Conservation (phyloP, 2,888 invertebrate species). For the Ormyrus labotus region DNA sequence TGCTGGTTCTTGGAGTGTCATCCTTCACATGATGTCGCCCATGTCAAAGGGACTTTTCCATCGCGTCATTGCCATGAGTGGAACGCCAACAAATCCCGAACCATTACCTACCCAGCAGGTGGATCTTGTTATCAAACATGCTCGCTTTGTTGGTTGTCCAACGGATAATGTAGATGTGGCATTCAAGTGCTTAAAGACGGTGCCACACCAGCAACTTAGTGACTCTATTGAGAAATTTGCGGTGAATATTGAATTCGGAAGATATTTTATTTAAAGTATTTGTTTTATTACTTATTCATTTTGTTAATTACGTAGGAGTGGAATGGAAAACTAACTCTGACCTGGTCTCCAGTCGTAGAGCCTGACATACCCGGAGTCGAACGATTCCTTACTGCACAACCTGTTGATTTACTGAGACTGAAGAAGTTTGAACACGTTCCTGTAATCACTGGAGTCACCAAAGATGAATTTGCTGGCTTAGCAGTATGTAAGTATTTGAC, state of each 20-base stretch:
- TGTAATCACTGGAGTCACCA: too few relatives aligned
- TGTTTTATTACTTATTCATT: too few relatives aligned
- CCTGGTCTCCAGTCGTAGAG: constrained; percentile 74
- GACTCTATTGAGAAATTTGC: constrained; percentile 14
- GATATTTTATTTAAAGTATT: too few relatives aligned
- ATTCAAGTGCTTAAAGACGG: constrained; percentile 79
- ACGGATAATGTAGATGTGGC: constrained; percentile 77
- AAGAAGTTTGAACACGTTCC: too few relatives aligned
- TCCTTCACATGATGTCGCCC: constrained; percentile 78
- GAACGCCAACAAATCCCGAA: constrained; percentile 78
- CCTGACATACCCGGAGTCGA: constrained; percentile 80
- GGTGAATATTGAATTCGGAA: background rate
- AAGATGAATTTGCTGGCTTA: too few relatives aligned
- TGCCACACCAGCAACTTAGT: constrained; percentile 62
- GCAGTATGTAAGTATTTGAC: too few relatives aligned
- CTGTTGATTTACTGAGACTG: constrained; percentile 70
- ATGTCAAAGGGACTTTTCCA: constrained; percentile 84
- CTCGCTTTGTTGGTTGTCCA: constrained; percentile 79
- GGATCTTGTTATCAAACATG: constrained; percentile 80
- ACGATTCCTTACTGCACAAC: constrained; percentile 80
- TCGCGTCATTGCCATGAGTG: constrained; percentile 83
- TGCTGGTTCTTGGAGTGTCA: constrained; percentile 75
- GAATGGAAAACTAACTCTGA: too few relatives aligned
- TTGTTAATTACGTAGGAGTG: too few relatives aligned
- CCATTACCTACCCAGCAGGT: constrained; percentile 78